Conservation (phyloP, 2,888 invertebrate genomes). For the Dryobota labecula region DNA sequence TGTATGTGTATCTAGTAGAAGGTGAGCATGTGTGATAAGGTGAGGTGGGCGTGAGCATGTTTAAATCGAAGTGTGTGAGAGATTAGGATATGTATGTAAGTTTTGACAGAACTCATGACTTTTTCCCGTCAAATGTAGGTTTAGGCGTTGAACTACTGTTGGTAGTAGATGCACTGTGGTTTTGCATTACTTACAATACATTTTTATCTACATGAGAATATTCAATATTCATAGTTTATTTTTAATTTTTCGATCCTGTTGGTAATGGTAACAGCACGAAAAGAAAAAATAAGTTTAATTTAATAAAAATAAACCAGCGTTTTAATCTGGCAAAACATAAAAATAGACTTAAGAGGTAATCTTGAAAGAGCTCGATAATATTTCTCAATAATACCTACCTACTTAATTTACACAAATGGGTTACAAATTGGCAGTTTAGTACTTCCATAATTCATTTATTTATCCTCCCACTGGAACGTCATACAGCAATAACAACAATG, state of each 20-base stretch:
- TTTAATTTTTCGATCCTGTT: constrained; percentile 45
- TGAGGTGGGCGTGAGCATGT: too few relatives aligned
- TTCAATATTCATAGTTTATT: constrained; percentile 17
- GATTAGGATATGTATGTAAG: too few relatives aligned
- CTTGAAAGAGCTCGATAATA: not conserved
- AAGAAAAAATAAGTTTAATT: not conserved
- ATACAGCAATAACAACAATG: too few relatives aligned
- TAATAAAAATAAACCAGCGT: not conserved
- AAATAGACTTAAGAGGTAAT: not conserved
- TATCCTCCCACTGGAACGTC: too few relatives aligned
- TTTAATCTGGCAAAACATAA: not conserved
- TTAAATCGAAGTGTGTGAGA: too few relatives aligned
- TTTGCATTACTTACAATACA: not conserved
- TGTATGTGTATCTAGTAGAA: too few relatives aligned
- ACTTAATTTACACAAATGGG: not conserved
- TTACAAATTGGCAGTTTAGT: not conserved
- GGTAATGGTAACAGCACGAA: constrained; percentile 36
- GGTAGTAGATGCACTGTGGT: not conserved
- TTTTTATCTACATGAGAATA: not conserved
- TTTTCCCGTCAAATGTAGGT: too few relatives aligned
- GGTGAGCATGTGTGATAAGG: too few relatives aligned
- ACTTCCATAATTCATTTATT: too few relatives aligned
- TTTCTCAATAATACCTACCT: not conserved
- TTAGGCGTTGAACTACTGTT: not conserved
- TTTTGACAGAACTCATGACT: too few relatives aligned